Evolutionary conservation across 2,113 vertebrate species (phyloP).

Genomic region (Odontophorus gujanensis): DNA sequence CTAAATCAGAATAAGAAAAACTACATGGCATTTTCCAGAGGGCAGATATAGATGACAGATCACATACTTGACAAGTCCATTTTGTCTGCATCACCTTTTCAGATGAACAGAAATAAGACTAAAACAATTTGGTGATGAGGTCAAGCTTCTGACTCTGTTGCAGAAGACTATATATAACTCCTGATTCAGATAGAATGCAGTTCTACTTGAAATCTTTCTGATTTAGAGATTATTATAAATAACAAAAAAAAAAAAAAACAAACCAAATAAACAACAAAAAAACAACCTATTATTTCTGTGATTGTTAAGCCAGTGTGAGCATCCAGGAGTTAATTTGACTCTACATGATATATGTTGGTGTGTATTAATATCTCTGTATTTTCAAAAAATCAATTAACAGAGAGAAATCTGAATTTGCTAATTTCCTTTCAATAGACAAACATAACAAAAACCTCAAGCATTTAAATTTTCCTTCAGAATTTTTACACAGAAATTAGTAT

Average conservation of each 20-base stretch:
- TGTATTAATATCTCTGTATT: background rate
- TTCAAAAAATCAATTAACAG: background rate
- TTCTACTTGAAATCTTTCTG: background rate
- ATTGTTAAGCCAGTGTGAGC: background rate
- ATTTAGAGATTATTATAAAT: background rate
- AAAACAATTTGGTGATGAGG: background rate
- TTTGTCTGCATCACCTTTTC: background rate
- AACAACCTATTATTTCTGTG: background rate
- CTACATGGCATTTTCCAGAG: background rate
- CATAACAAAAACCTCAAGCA: background rate
- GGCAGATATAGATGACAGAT: background rate
- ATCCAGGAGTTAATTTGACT: background rate
- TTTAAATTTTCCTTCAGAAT: background rate
- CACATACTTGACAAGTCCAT: background rate
- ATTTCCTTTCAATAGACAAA: background rate
- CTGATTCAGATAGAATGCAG: background rate
- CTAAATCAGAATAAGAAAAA: background rate
- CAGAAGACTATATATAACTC: background rate
- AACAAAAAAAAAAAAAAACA: too few species aligned
- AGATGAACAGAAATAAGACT: background rate
- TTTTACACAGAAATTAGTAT: background rate
- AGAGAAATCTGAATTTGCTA: background rate
- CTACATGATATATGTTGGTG: background rate
- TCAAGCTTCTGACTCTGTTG: background rate
- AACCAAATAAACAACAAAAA: too few species aligned